A percentile compares a stretch with the other conserved stretches of the same genome.
phyloP scores from a whole-genome alignment of 92 coral and sea anemone genomes.

The Bergia sp. region DNA sequence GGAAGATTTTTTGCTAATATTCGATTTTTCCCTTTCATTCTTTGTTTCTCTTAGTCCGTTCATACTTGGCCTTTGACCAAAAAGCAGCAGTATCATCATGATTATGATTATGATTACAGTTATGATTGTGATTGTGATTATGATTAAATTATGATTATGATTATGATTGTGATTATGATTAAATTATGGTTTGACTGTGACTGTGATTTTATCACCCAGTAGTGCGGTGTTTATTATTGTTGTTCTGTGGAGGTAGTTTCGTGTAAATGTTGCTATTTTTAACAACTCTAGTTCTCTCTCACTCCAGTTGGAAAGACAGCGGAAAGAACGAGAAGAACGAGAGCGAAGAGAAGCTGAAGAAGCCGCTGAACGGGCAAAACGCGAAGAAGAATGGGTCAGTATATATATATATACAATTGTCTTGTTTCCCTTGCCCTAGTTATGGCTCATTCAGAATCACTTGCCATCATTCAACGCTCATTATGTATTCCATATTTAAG shows the following conservation, averaged over 20 bases:
- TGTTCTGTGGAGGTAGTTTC: background rate
- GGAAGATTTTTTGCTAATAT: too few relatives aligned
- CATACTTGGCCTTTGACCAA: too few relatives aligned
- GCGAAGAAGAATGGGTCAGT: constrained; percentile 98
- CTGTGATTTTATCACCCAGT: too few relatives aligned
- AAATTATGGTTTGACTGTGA: too few relatives aligned
- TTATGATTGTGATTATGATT: background rate
- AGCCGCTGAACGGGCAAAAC: constrained; percentile 83
- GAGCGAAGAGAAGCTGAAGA: constrained; percentile 96
- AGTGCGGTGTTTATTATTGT: too few relatives aligned
- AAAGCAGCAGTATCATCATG: too few relatives aligned
- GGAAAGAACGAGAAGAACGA: constrained; percentile 85
- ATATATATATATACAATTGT: background rate
- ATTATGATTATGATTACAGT: too few relatives aligned
- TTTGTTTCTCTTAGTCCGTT: too few relatives aligned
- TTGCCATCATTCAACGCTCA: background rate
- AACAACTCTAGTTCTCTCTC: constrained; percentile 1
- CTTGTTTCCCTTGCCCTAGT: background rate
- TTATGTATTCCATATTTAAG: too few relatives aligned
- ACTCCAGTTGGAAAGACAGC: constrained; percentile 77
- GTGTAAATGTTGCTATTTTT: background rate
- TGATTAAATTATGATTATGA: background rate
- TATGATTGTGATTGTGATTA: background rate
- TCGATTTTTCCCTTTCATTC: too few relatives aligned
- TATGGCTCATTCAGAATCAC: background rate